Conservation (phyloP, 2,113 vertebrate species). For the Sinocyclocheilus rhinocerous region DNA sequence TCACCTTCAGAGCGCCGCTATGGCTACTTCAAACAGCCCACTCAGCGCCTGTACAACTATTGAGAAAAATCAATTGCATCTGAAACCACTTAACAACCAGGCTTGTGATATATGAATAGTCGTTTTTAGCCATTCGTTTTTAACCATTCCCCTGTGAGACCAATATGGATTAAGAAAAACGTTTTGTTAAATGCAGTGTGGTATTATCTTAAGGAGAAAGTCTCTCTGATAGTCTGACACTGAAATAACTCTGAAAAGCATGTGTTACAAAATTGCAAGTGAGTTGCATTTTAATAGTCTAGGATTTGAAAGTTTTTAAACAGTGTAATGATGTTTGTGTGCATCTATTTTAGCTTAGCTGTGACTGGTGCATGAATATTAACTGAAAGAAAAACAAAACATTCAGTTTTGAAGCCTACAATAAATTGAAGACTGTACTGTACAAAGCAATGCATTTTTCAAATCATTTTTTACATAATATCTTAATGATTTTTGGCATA, state of each 20-base stretch:
- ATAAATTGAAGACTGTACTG: constrained; percentile 5
- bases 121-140: too few relatives aligned
- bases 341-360: constrained; percentile 11
- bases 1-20: constrained; percentile 61
- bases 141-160: not conserved
- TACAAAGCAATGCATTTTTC: not conserved
- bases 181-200: not conserved
- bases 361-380: constrained; percentile 4
- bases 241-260: not conserved
- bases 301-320: not conserved
- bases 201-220: not conserved
- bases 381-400: not conserved
- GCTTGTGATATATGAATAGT: not conserved
- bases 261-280: not conserved
- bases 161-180: not conserved
- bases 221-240: constrained; percentile 8
- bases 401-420: not conserved
- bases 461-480: not conserved
- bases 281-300: not conserved
- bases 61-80: constrained; percentile 51
- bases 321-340: not conserved
- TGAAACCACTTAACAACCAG: constrained; percentile 2
- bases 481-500: too few relatives aligned
- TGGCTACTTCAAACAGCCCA: constrained; percentile 73
- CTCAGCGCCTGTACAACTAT: constrained; percentile 73